Evolutionary conservation across 1,140 invertebrate genomes (phyloP).

Genomic region (Marisa cornuarietis): DNA sequence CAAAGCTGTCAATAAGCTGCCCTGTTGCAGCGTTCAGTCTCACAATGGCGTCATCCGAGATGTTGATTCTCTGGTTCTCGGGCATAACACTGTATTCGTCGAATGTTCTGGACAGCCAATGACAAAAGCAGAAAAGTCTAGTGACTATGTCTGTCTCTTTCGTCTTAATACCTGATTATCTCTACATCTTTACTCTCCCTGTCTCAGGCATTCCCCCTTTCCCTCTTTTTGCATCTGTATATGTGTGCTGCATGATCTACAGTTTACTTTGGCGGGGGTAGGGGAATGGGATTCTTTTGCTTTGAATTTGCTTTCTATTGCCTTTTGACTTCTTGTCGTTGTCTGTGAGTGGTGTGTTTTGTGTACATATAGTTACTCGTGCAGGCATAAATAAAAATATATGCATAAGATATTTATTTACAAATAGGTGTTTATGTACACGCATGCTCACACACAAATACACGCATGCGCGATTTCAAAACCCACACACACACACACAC

Average conservation of each 20-base stretch:
- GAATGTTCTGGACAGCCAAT: background rate
- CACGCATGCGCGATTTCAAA: background rate
- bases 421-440: background rate
- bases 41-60: background rate
- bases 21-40: background rate
- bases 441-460: background rate
- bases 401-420: background rate
- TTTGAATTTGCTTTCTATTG: too few relatives aligned
- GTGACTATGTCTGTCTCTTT: background rate
- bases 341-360: too few relatives aligned
- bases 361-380: background rate
- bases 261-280: too few relatives aligned
- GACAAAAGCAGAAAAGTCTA: too few relatives aligned
- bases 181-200: background rate
- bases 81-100: conserved; percentile 1
- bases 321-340: too few relatives aligned
- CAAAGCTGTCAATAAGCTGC: background rate
- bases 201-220: background rate
- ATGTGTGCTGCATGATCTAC: background rate
- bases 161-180: background rate
- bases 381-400: background rate
- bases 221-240: background rate
- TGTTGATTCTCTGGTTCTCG: background rate
- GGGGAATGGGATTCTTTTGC: too few relatives aligned
- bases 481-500: background rate